Evolutionary conservation across 2,113 vertebrate genomes (phyloP).

Genomic region (Butorides virescens): DNA sequence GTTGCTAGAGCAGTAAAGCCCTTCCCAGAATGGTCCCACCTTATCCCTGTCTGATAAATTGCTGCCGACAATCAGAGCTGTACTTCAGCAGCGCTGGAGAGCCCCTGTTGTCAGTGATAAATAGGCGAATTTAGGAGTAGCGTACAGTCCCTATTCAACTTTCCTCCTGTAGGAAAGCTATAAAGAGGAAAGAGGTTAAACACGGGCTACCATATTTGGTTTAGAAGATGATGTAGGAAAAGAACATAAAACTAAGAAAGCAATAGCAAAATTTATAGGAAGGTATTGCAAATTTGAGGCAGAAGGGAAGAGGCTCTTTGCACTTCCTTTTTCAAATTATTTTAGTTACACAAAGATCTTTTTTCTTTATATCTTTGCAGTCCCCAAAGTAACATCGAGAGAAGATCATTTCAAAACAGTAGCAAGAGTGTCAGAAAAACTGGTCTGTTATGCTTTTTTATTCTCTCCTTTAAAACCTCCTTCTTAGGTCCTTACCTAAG

Average conservation of each 20-base stretch:
- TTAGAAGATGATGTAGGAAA: background rate
- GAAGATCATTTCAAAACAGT: background rate
- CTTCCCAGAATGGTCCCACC: background rate
- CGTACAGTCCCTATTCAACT: background rate
- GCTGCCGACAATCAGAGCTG: background rate
- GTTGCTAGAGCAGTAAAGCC: background rate
- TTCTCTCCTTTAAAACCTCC: background rate
- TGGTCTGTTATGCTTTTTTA: background rate
- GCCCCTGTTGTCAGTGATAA: background rate
- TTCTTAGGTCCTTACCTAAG: background rate
- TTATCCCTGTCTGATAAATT: slow-evolving; percentile 9
- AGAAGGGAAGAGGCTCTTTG: background rate
- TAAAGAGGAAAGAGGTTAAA: background rate
- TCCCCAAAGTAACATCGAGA: background rate
- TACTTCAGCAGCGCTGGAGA: background rate
- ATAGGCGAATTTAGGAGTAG: background rate
- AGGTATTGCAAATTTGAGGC: background rate
- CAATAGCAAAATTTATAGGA: background rate
- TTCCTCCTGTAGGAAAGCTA: background rate
- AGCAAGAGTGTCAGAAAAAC: background rate
- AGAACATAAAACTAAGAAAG: background rate
- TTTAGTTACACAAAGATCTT: background rate
- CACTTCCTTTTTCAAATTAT: background rate
- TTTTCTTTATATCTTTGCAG: background rate
- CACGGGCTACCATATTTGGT: background rate